Evolutionary conservation across 2,113 vertebrate genomes (phyloP).

Genomic region (Scatophagus argus): DNA sequence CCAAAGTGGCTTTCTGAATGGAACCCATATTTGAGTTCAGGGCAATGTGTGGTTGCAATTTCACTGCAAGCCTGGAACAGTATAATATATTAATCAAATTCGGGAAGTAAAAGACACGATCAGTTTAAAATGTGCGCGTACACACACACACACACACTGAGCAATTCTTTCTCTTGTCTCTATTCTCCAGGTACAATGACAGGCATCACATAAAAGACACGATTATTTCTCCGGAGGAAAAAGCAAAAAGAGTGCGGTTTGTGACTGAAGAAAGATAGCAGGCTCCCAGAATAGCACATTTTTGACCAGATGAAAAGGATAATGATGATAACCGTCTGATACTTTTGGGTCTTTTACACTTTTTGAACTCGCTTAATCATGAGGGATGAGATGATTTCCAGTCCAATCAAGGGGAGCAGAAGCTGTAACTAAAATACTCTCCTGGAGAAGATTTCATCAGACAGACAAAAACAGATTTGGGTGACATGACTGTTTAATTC

Average conservation of each 20-base stretch:
- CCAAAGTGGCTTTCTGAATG: conserved; percentile 32
- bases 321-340: conserved; percentile 57
- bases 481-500: conserved; percentile 56
- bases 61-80: conserved; percentile 37
- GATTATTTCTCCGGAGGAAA: conserved; percentile 66
- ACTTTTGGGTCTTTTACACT: conserved; percentile 56
- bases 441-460: conserved; percentile 43
- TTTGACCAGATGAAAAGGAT: conserved; percentile 36
- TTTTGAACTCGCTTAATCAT: conserved; percentile 29
- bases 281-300: conserved; percentile 52
- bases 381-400: conserved; percentile 34
- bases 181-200: conserved; percentile 58
- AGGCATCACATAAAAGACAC: conserved; percentile 73
- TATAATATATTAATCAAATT: conserved; percentile 43
- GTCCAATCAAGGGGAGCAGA: conserved; percentile 39
- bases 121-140: neutral
- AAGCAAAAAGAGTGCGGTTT: conserved; percentile 44
- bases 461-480: conserved; percentile 43
- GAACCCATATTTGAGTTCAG: conserved; percentile 27
- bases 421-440: conserved; percentile 18
- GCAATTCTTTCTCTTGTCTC: conserved; percentile 51
- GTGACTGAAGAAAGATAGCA: conserved; percentile 77
- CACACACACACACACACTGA: conserved; percentile 22
- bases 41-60: conserved; percentile 33
- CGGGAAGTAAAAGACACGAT: conserved; percentile 23